Base-by-base conservation (phyloP, 2,113 vertebrate genomes). In the Cyanoliseus patagonus region DNA sequence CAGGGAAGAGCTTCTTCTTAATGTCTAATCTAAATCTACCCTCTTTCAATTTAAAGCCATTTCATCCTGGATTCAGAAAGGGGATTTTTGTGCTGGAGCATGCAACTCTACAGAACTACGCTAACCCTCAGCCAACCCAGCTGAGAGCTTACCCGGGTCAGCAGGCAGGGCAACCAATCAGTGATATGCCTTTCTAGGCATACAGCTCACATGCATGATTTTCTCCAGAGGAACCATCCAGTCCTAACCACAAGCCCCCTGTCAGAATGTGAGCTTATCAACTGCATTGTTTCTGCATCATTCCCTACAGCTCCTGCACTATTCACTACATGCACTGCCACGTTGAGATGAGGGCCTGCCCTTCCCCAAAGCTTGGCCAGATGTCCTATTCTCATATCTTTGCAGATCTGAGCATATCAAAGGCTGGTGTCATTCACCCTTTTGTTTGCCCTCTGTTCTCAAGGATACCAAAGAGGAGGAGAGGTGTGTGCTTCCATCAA, bases 401-500 rank as follows among this genome's bases (percentile, higher is more conserved):
- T 53, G 20, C 63, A 82, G 13, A 35, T 78, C n/a, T 51, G 81
- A 96, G 52, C n/a, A 18, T 37, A 88, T 62, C 97, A 90, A 88
- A 72, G 46, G 49, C 67, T 68, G 55, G 75, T 75, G 31, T 64
- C 86, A 39, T 72, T 83, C 67, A 88, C 55, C 61, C 89, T 95
- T 89, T 91, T 35, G 15, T 81, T 37, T 17, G 79, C 89, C 95
- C 94, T 94, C 69, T 77, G 16, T 88, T 92, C 89, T 91, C 24
- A 10, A 85, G 69, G 82, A 83, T 91, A 94, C 78, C 92, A 95
- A 96, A 95, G 93, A 68, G 75, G 3, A 88, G 83, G 67, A 94
- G 57, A 72, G 67, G 47, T 91, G 46, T 41, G 63, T 82, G 82
- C 61, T 59, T 5, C 27, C 92, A 83, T 80, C 85, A 37, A 35